Percentiles rank a stretch among this genome's conserved stretches.
Evolutionary conservation across 2,888 invertebrate species (phyloP).

Genomic region (Tiliacea aurago): DNA sequence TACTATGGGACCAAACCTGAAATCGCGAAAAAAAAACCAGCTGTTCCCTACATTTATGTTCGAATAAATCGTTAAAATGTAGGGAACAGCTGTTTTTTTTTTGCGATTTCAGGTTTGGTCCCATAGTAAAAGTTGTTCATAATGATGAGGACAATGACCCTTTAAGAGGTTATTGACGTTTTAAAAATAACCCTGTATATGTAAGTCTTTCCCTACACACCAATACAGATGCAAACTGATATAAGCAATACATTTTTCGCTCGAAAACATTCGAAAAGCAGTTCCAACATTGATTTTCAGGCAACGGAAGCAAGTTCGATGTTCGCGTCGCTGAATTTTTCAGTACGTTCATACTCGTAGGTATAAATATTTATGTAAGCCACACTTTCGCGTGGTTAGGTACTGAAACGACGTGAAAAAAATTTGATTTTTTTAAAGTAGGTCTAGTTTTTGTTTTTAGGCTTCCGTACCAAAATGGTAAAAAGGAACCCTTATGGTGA

Average conservation of each 20-base stretch:
- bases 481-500: too few species aligned
- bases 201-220: neutral
- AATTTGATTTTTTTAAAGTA: slow-evolving; percentile 14
- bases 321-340: slow-evolving; percentile 61
- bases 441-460: neutral
- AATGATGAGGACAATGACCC: too few species aligned
- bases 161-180: too few species aligned
- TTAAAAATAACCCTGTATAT: too few species aligned
- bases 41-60: too few species aligned
- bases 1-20: too few species aligned
- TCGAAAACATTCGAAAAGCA: slow-evolving; percentile 46
- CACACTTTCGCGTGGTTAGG: slow-evolving; percentile 32
- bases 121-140: too few species aligned
- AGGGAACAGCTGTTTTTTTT: too few species aligned
- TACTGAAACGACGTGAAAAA: slow-evolving; percentile 32
- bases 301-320: slow-evolving; percentile 55
- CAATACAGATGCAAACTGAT: slow-evolving; percentile 26
- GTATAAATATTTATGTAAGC: slow-evolving; percentile 57
- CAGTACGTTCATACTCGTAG: slow-evolving; percentile 48
- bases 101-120: too few species aligned
- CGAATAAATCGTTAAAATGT: too few species aligned
- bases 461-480: too few species aligned
- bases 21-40: too few species aligned
- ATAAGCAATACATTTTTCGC: slow-evolving; percentile 43
- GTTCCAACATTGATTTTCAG: slow-evolving; percentile 55